These are phyloP conservation scores for Nycticryphes semicollaris DNA, from an alignment of 2,113 vertebrate genomes.

Conservation along the genomic window DNA sequence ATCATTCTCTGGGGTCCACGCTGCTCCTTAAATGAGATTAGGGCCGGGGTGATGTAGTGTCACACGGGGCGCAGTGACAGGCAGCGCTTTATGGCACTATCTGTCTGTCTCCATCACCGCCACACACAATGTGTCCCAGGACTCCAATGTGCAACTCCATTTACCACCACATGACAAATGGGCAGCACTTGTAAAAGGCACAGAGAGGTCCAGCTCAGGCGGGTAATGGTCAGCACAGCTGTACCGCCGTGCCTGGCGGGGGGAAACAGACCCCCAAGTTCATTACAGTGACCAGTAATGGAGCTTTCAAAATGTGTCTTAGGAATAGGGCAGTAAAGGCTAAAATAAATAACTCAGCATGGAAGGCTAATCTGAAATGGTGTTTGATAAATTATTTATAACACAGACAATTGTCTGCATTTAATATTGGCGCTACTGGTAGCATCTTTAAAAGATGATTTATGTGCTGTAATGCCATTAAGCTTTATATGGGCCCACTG, in stretches of 20 bases:
- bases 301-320: slow-evolving; percentile 85
- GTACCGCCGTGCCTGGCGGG: slow-evolving; percentile 79
- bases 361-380: slow-evolving; percentile 81
- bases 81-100: slow-evolving; percentile 80
- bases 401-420: slow-evolving; percentile 91
- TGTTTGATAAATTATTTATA: slow-evolving; percentile 99
- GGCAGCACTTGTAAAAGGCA: slow-evolving; percentile 82
- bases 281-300: slow-evolving; percentile 93
- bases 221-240: slow-evolving; percentile 90
- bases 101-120: slow-evolving; percentile 81
- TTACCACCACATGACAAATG: slow-evolving; percentile 92
- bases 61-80: slow-evolving; percentile 69
- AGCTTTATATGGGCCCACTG: slow-evolving; percentile 93
- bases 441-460: slow-evolving; percentile 99
- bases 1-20: slow-evolving; percentile 69
- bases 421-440: slow-evolving; percentile 94
- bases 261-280: slow-evolving; percentile 74
- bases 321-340: slow-evolving; percentile 88
- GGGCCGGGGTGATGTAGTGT: slow-evolving; percentile 74
- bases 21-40: slow-evolving; percentile 81
- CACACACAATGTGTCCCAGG: slow-evolving; percentile 79
- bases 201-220: slow-evolving; percentile 75
- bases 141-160: slow-evolving; percentile 87
- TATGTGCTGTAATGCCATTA: slow-evolving; percentile 94
- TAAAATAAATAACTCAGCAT: slow-evolving; percentile 90